phyloP scores from a whole-genome alignment of 2,888 invertebrate genomes.

The Limnephilus lunatus region DNA sequence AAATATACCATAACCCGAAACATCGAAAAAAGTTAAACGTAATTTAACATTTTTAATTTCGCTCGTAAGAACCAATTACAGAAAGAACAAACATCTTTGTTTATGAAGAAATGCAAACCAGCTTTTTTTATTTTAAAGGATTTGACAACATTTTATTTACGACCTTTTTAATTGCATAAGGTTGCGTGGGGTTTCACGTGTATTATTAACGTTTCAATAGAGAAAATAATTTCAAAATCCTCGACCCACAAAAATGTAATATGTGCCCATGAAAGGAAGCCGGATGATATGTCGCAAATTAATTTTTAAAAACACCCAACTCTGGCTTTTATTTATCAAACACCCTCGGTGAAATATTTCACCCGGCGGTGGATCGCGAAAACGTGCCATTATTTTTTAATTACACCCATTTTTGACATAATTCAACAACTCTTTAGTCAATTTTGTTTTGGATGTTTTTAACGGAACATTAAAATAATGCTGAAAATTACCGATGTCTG shows the following conservation, averaged over 20 bases:
- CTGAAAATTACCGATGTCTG: not conserved
- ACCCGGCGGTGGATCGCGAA: not conserved
- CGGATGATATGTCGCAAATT: not conserved
- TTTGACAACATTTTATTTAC: not conserved
- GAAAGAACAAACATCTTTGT: not conserved
- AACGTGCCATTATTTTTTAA: conserved; percentile 2
- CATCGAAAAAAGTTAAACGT: not conserved
- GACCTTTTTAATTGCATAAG: not conserved
- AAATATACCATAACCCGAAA: not conserved
- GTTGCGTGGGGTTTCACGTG: not conserved
- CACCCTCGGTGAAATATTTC: not conserved
- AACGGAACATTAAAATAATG: not conserved
- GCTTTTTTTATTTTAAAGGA: not conserved
- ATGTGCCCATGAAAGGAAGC: not conserved
- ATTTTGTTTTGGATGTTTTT: not conserved
- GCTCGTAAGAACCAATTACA: not conserved
- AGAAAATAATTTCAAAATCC: not conserved
- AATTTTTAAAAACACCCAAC: not conserved
- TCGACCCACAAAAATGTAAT: not conserved
- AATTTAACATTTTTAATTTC: not conserved
- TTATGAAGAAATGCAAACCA: not conserved
- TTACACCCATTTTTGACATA: not conserved
- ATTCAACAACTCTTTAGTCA: conserved; percentile 2
- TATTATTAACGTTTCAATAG: not conserved
- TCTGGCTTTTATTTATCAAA: not conserved